Base-by-base conservation (phyloP, 2,113 vertebrate species). In the Aldabrachelys gigantea region DNA sequence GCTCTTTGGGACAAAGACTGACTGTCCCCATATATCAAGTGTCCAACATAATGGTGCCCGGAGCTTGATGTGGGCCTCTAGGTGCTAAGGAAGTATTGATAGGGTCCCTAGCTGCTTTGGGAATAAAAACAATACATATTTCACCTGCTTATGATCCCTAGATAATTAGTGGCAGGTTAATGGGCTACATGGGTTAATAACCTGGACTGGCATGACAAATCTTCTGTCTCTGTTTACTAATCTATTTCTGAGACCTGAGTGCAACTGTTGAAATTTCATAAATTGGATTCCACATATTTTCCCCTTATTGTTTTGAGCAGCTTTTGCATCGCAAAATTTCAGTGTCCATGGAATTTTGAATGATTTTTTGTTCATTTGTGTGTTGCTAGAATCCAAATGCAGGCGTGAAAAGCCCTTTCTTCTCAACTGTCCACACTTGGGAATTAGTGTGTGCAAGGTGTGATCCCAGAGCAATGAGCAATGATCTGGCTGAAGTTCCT, bases 111-210 rank as follows among this genome's bases (percentile, higher is more conserved):
- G 19, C 16, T 80, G 85, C 16, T 56, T 78, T 49, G 54, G 12
- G 35, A 72, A 72, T 38, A 72, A 19, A 38, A 22, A 72, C n/a
- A 38, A n/a, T 72, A 10, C 35, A n/a, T 38, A 38, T 41, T 41
- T 72, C 21, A 38, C 9, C 69, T 41, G 4, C 21, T 21, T 38
- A 22, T 72, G 29, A 31, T 31, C 59, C 59, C 13, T 19, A 38
- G 81, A 31, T 3, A 0, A 0, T 10, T 52, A 80, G 50, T 0
- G 4, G 54, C 8, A 89, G 41, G 79, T 49, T 50, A 6, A 1
- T 19, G 41, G 50, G 9, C 10, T 49, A 62, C 50, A 25, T 2
- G 0, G 0, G 72, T 22, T 79, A 6, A 25, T 38, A 54, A 14
- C 3, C 84, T 65, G 35, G 3, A 56, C 72, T 31, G 31, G 1